phyloP scores from a whole-genome alignment of 2,797 vertebrate genomes.

The Ispidina picta region DNA sequence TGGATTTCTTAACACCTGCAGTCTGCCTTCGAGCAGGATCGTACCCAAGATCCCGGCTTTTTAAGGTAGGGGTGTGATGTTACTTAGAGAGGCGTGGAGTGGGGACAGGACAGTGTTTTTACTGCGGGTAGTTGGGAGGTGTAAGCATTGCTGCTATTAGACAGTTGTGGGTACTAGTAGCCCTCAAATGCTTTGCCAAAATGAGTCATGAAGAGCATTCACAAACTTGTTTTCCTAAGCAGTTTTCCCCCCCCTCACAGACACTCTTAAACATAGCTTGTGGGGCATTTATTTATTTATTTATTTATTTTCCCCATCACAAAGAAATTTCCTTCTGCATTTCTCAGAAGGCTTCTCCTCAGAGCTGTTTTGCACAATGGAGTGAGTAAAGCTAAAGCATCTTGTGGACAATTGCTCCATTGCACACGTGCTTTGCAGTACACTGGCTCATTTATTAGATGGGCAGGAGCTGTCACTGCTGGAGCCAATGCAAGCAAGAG shows the following conservation, averaged over 20 bases:
- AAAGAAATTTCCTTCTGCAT: not conserved
- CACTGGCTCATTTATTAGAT: not conserved
- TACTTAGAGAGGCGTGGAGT: not conserved
- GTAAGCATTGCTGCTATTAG: fast-evolving
- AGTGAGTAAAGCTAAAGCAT: not conserved
- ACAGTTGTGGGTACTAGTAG: not conserved
- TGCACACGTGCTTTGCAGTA: fast-evolving
- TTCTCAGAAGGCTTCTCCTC: slow-evolving; percentile 1
- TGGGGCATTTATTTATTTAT: not conserved
- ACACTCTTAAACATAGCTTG: not conserved
- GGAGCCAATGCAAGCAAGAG: not conserved
- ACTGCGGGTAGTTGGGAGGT: not conserved
- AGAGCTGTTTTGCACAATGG: not conserved
- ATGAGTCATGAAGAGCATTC: not conserved
- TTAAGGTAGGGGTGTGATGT: not conserved
- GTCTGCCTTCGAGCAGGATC: not conserved
- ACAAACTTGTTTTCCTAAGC: not conserved
- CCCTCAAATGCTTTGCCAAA: not conserved
- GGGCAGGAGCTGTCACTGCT: not conserved
- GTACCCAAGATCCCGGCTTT: not conserved
- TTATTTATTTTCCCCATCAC: no score
- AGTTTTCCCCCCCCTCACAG: not conserved
- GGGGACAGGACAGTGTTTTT: not conserved
- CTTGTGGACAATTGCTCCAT: not conserved
- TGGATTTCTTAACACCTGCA: not conserved